Base-by-base conservation (phyloP, 2,797 vertebrate species). In the Manis javanica region DNA sequence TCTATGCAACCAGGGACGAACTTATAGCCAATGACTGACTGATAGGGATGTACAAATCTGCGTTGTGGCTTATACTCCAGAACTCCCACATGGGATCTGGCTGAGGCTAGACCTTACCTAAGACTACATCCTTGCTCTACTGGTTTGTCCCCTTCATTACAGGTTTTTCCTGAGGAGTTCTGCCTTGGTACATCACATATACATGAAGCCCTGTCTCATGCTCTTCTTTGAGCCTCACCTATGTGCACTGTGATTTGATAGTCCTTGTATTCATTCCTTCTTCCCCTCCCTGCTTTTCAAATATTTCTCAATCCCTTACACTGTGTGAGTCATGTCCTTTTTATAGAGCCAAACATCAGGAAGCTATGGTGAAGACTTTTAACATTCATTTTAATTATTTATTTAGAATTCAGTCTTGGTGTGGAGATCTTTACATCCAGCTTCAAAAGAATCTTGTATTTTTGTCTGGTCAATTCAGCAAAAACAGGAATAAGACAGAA, bases 201-300 rank as follows among this genome's bases (percentile, higher is more conserved):
- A 42, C 26, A 7, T 7, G 14, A 16, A 53, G 29, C 49, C 23
- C 16, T 59, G n/a, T 37, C 64, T 23, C 53, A n/a, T 34, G 5
- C 26, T 85, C 59, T 69, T 21, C 51, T 39, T 84, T 26, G 31
- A 92, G 39, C n/a, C 46, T 79, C 39, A 84, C 12, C n/a, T 64
- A 49, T 11, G 69, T 5, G 15, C 10, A 34, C 6, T 75, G 31
- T n/a, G 29, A 7, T 81, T 53, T 64, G 16, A 37, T 59, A 42
- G 31, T 37, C n/a, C 3, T 23, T 84, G 7, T 61, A n/a, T 5
- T 72, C n/a, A 81, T 51, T 55, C 34, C 16, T 74, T 95, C 61
- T 82, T 69, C 31, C 26, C 4, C 82, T 92, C 24, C 31, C 21
- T 89, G 13, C 18, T 81, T 96, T 90, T 69, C 68, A 94, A 94